Conservation (phyloP, 2,888 invertebrate species). For the Melinopterus prodromus region DNA sequence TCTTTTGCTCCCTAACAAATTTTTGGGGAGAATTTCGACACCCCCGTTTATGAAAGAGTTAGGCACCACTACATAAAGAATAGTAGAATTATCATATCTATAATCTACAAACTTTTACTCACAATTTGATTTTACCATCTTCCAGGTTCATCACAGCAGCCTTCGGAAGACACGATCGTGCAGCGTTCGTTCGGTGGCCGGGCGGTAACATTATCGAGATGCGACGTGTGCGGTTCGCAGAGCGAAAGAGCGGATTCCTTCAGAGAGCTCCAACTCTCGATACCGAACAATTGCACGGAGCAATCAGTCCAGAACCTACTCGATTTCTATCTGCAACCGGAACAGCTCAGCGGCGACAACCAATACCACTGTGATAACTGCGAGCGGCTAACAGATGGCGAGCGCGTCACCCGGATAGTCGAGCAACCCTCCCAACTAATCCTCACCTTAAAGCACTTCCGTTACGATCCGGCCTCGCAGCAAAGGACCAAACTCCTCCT, state of each 20-base stretch:
- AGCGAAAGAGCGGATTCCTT: conserved; percentile 81
- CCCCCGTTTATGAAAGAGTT: no score
- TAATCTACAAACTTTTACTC: no score
- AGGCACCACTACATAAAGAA: no score
- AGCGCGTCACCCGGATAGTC: conserved; percentile 73
- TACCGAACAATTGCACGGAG: conserved; percentile 64
- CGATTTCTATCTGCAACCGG: conserved; percentile 80
- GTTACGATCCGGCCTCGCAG: conserved; percentile 74
- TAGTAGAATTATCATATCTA: no score
- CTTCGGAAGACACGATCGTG: conserved; percentile 61
- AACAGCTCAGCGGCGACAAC: conserved; percentile 82
- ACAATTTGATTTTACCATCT: conserved; percentile 11
- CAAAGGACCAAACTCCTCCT: conserved; percentile 83
- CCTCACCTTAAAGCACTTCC: conserved; percentile 82
- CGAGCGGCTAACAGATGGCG: conserved; percentile 77
- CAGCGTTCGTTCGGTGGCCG: conserved; percentile 82
- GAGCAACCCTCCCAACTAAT: conserved; percentile 81
- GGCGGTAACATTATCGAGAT: conserved; percentile 76
- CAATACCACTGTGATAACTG: conserved; percentile 84
- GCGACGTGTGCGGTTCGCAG: conserved; percentile 74
- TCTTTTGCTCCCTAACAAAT: no score
- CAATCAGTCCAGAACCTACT: conserved; percentile 80
- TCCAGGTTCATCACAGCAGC: conserved; percentile 45
- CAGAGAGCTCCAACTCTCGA: conserved; percentile 81
- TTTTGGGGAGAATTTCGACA: no score